Evolutionary conservation across 2,797 vertebrate species (phyloP).

Genomic region (Heliangelus exortis): DNA sequence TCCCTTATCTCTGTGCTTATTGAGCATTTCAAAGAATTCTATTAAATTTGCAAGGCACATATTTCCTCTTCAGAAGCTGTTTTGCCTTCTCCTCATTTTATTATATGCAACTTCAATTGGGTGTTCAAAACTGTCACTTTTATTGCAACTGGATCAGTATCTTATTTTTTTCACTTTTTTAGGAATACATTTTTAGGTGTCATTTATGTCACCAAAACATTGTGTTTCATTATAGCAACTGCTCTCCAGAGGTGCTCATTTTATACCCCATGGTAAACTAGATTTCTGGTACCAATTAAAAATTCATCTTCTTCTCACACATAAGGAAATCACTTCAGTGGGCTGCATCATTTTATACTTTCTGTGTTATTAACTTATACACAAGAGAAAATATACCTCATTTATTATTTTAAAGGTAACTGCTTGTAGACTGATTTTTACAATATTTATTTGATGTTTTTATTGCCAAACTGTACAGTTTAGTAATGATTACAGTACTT

Average conservation of each 20-base stretch:
- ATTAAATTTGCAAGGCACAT: neutral
- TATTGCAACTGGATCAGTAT: neutral
- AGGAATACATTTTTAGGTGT: neutral
- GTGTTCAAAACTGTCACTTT: neutral
- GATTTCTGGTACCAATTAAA: neutral
- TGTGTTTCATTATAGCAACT: neutral
- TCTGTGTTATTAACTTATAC: neutral
- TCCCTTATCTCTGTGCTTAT: neutral
- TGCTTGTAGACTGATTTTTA: neutral
- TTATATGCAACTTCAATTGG: neutral
- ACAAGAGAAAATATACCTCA: neutral
- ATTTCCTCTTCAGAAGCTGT: neutral
- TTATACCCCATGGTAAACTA: neutral
- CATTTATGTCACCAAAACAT: neutral
- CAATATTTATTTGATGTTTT: neutral
- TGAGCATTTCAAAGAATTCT: neutral
- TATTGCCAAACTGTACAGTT: neutral
- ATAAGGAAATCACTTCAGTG: neutral
- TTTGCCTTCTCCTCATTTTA: neutral
- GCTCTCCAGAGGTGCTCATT: neutral
- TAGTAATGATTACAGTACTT: constrained; percentile 10
- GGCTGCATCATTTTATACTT: neutral
- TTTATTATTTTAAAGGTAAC: neutral
- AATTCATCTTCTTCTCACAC: neutral
- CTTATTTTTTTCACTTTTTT: neutral